phyloP scores from a whole-genome alignment of 2,113 vertebrate species.

The Mesembrinibis cayennensis region DNA sequence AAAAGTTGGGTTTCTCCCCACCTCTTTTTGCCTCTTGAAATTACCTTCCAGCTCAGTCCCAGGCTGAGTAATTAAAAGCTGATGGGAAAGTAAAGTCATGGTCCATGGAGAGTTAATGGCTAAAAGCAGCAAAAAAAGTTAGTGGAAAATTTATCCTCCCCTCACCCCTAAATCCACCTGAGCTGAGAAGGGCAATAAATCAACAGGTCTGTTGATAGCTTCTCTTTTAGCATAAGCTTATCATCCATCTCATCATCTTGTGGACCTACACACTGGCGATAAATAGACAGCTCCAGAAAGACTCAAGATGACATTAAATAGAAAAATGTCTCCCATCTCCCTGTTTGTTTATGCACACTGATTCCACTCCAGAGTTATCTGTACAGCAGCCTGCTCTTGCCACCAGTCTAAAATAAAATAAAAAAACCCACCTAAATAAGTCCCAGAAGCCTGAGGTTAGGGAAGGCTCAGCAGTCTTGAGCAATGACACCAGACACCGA shows the following conservation, averaged over 20 bases:
- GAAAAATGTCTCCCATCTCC: constrained; percentile 17
- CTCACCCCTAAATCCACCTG: constrained; percentile 53
- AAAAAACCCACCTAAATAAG: not conserved
- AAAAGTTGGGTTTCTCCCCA: not conserved
- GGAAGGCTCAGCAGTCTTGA: not conserved
- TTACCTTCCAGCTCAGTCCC: constrained; percentile 60
- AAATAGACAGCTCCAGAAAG: constrained; percentile 51
- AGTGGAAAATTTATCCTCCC: constrained; percentile 60
- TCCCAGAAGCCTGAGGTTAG: not conserved
- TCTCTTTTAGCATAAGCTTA: constrained; percentile 44
- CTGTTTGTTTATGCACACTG: not conserved
- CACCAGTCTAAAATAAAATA: not conserved
- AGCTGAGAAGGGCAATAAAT: constrained; percentile 64
- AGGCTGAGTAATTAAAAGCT: constrained; percentile 72
- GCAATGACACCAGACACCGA: not conserved
- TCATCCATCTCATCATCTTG: constrained; percentile 66
- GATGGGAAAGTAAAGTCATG: constrained; percentile 67
- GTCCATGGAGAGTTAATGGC: constrained; percentile 62
- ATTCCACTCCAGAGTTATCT: not conserved
- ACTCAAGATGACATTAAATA: constrained; percentile 21
- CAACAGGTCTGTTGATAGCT: constrained; percentile 54
- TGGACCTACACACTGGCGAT: constrained; percentile 15
- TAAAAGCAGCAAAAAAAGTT: constrained; percentile 46
- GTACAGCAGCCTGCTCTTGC: not conserved
- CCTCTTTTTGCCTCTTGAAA: constrained; percentile 61